These are phyloP conservation scores for Leucophenga maculata DNA, from an alignment of 2,888 invertebrate genomes.

Conservation along the genomic window DNA sequence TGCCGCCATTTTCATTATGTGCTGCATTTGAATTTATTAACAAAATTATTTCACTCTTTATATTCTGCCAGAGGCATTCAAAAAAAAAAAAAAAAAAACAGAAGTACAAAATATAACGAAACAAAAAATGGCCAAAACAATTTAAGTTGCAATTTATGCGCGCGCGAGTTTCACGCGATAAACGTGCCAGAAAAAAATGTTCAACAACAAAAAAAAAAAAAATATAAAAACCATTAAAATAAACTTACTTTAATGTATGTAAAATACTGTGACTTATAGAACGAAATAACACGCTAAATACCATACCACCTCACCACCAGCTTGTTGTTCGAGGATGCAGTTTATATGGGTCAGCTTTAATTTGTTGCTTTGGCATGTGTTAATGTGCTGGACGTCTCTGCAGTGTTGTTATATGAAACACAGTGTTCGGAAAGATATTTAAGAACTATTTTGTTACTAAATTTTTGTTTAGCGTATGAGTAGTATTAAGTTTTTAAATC, in stretches of 20 bases:
- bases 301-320: no score
- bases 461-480: no score
- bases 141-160: conserved; percentile 4
- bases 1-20: conserved; percentile 32
- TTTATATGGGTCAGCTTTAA: no score
- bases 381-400: conserved; percentile 29
- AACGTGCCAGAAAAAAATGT: not conserved
- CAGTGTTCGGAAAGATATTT: not conserved
- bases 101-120: not conserved
- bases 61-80: not conserved
- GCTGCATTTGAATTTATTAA: conserved; percentile 59
- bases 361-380: no score
- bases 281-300: no score
- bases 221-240: not conserved
- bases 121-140: conserved; percentile 8
- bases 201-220: not conserved
- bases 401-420: conserved; percentile 25
- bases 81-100: not conserved
- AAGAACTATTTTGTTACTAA: no score
- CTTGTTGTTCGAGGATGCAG: no score
- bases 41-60: conserved; percentile 45
- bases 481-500: no score
- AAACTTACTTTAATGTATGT: not conserved
- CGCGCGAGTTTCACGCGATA: not conserved
- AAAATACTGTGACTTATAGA: conserved; percentile 41